A percentile compares a stretch with the other conserved stretches of the same genome.
phyloP scores from a whole-genome alignment of 1,140 invertebrate species.

The Drosophila rhopaloa region DNA sequence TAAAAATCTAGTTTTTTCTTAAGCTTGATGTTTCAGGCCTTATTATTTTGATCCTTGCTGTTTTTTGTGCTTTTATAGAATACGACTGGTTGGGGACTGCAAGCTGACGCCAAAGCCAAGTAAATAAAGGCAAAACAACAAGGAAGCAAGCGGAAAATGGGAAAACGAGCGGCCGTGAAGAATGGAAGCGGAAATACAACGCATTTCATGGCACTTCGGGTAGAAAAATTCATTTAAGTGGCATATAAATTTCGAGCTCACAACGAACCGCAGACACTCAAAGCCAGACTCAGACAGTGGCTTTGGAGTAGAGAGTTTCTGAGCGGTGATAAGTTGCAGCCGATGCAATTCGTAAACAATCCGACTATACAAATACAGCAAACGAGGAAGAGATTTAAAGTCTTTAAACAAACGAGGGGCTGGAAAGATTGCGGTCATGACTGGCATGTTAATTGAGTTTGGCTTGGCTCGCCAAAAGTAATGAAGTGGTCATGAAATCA shows the following conservation, averaged over 20 bases:
- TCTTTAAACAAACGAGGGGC: neutral
- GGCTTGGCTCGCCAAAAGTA: constrained; percentile 16
- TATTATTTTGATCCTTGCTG: neutral
- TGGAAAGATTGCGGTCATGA: neutral
- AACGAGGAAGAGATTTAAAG: constrained; percentile 13
- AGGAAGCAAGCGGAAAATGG: neutral
- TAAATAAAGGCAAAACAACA: constrained; percentile 33
- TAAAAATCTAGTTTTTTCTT: too few relatives aligned
- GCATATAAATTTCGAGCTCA: constrained; percentile 60
- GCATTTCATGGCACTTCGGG: constrained; percentile 52
- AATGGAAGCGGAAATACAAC: constrained; percentile 38
- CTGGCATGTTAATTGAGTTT: constrained; percentile 54
- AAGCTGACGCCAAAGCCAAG: constrained; percentile 48
- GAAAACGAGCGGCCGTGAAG: constrained; percentile 16
- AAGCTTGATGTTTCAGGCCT: too few relatives aligned
- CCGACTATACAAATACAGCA: constrained; percentile 16
- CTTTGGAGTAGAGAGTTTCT: constrained; percentile 8
- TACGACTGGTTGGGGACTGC: constrained; percentile 19
- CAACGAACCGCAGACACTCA: constrained; percentile 20
- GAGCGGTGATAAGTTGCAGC: constrained; percentile 39
- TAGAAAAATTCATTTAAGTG: constrained; percentile 66
- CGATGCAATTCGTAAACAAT: constrained; percentile 31
- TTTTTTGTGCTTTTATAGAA: constrained; percentile 2
- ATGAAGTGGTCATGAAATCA: constrained; percentile 37
- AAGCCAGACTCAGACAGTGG: constrained; percentile 16